Conservation (phyloP, 2,113 vertebrate genomes). For the Campylomormyrus tamandua region DNA sequence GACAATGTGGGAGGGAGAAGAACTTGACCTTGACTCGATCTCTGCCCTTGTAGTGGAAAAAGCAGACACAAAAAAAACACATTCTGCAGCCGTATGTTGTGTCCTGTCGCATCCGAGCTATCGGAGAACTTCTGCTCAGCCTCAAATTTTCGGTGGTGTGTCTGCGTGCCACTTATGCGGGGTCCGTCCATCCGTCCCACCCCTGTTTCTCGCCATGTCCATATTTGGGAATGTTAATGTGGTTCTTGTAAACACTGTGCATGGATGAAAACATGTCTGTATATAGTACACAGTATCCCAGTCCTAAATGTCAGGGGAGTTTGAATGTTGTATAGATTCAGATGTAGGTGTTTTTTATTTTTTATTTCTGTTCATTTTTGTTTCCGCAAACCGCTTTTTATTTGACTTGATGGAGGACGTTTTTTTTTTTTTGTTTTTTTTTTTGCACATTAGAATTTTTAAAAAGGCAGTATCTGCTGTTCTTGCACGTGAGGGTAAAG, state of each 20-base stretch:
- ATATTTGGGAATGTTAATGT: conserved; percentile 68
- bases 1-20: conserved; percentile 17
- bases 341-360: conserved; percentile 30
- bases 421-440: conserved; percentile 1
- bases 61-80: conserved; percentile 28
- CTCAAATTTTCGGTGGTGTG: conserved; percentile 15
- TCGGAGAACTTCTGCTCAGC: conserved; percentile 38
- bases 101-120: conserved; percentile 47
- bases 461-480: conserved; percentile 70
- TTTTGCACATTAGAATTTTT: conserved; percentile 51
- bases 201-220: conserved; percentile 37
- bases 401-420: conserved; percentile 17
- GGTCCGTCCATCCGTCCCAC: conserved; percentile 34
- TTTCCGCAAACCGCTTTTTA: conserved; percentile 18
- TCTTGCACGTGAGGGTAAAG: conserved; percentile 55
- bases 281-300: conserved; percentile 65
- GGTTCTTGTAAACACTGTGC: conserved; percentile 70
- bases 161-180: not conserved
- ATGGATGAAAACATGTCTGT: conserved; percentile 68
- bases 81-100: conserved; percentile 60
- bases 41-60: conserved; percentile 16
- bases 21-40: conserved; percentile 15
- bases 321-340: conserved; percentile 63
- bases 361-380: conserved; percentile 29
- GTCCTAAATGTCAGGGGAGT: conserved; percentile 48